Conservation (phyloP, 2,888 invertebrate species). For the Andrena haemorrhoa region DNA sequence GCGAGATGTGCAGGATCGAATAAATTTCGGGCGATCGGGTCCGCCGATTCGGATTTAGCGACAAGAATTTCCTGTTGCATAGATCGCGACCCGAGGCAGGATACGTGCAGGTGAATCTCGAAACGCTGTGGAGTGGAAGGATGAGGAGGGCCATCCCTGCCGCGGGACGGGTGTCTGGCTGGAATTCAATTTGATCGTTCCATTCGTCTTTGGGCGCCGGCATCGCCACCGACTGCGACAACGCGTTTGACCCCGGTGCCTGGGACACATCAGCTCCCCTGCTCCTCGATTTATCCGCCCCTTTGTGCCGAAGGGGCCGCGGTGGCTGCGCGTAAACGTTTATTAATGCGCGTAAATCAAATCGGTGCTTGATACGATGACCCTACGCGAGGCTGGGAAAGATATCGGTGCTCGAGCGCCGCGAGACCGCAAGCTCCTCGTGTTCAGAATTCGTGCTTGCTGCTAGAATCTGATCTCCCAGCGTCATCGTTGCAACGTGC, state of each 20-base stretch:
- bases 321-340: constrained; percentile 73
- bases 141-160: constrained; percentile 11
- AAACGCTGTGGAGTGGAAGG: constrained; percentile 14
- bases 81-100: constrained; percentile 2
- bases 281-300: constrained; percentile 52
- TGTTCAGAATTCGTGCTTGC: not conserved
- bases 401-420: not conserved
- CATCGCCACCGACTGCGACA: constrained; percentile 41
- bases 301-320: constrained; percentile 63
- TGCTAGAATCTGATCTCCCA: not conserved
- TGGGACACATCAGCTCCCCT: constrained; percentile 28
- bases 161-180: constrained; percentile 69
- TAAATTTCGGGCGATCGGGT: not conserved
- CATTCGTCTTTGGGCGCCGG: constrained; percentile 68
- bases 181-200: constrained; percentile 82
- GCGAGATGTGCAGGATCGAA: not conserved
- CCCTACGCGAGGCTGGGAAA: constrained; percentile 48
- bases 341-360: constrained; percentile 80
- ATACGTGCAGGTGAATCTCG: constrained; percentile 48
- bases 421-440: not conserved
- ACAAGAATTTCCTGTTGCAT: constrained; percentile 13
- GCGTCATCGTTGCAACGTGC: too few relatives aligned
- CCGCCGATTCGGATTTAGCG: constrained; percentile 18
- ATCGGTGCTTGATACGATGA: constrained; percentile 74
- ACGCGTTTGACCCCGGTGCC: constrained; percentile 4